Base-by-base conservation (phyloP, 1,140 invertebrate species). In the Lasaia peninsularis region DNA sequence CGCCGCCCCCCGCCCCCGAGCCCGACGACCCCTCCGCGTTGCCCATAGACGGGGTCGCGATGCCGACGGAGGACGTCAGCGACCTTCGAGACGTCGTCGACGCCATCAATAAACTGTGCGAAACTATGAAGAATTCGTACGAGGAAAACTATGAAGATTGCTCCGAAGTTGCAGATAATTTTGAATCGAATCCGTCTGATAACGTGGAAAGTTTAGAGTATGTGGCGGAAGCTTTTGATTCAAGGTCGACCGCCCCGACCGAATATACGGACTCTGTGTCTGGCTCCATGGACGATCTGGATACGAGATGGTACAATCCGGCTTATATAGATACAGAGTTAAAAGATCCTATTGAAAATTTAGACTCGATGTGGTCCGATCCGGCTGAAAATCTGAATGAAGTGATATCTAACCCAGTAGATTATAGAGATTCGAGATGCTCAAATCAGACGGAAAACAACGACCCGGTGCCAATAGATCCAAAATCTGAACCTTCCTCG, bases 11-110 rank as follows among this genome's bases (percentile, higher is more conserved):
- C n/a, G n/a, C n/a, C n/a, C n/a, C n/a, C n/a, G n/a, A 58, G 20
- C 16, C 14, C 21, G 48, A 62, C 33, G 57, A 66, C 57, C 53
- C 51, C 35, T 11, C 40, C 37, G 49, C 71, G 7, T 65, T 85
- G 7, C 85, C 84, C 32, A 84, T 86, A n/a, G 85, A 88, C 5
- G 68, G 75, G 10, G 60, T 71, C 50, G 60, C 68, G 11, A 71
- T 85, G 67, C 77, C 78, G 7, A 33, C 67, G 0, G 79, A 80
- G 1, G 82, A 81, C 61, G 82, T 89, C 60, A 84, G 82, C 72
- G 83, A 89, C 16, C 72, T 90, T 10, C 62, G 78, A n/a, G 89
- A 90, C 60, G 89, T 90, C 5, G 84, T 89, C 60, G 89, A 90
- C 65, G 89, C 89, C 3, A 89, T 90, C 56, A 89, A 90, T 60